A percentile compares a stretch with the other conserved stretches of the same genome.
Evolutionary conservation across 1,140 invertebrate genomes (phyloP).

Genomic region (Papilio dardanus): DNA sequence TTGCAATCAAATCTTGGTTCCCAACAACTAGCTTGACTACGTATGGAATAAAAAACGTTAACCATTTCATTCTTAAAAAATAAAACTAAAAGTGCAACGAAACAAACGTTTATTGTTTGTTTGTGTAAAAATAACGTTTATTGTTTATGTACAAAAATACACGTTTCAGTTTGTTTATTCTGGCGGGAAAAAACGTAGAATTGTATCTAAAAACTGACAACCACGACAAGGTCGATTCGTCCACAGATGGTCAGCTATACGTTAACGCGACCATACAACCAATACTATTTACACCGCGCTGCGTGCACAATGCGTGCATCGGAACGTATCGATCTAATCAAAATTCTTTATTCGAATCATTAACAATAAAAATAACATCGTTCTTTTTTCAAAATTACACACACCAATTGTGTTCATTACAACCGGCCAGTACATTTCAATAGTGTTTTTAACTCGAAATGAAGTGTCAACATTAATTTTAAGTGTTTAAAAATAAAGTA

Average conservation of each 20-base stretch:
- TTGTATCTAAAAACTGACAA: constrained; percentile 29
- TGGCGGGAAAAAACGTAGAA: neutral
- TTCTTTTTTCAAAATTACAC: neutral
- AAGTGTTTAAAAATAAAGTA: neutral
- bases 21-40: too few species aligned
- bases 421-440: constrained; percentile 7
- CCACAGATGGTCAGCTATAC: constrained; percentile 54
- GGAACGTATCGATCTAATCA: constrained; percentile 30
- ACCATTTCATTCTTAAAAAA: neutral
- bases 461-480: neutral
- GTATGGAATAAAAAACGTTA: too few species aligned
- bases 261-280: constrained; percentile 47
- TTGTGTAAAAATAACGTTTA: neutral
- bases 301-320: constrained; percentile 49
- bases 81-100: neutral
- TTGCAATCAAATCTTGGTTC: too few species aligned
- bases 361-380: neutral
- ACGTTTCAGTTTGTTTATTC: constrained; percentile 1
- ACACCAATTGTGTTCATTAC: neutral
- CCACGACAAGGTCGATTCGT: constrained; percentile 51
- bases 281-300: constrained; percentile 51
- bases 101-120: neutral
- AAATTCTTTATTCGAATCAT: constrained; percentile 7
- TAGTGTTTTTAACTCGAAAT: neutral
- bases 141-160: neutral